These are phyloP conservation scores for Anagyrus pseudococci DNA, from an alignment of 2,888 invertebrate species.

Conservation along the genomic window DNA sequence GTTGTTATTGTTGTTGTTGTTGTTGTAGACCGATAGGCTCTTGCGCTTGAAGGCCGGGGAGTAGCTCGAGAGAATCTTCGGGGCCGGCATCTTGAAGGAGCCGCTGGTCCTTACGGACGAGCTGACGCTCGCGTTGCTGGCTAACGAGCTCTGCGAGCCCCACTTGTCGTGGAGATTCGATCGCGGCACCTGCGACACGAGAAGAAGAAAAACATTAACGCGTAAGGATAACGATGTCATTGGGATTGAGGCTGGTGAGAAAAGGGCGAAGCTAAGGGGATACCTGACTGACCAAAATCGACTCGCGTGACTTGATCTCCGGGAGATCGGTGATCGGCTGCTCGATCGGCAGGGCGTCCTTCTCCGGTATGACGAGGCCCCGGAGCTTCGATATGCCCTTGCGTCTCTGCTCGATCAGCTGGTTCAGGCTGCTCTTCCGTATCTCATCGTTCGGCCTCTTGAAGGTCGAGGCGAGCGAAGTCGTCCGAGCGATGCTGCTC, in stretches of 20 bases:
- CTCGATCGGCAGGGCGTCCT: conserved; percentile 63
- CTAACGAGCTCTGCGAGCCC: conserved; percentile 56
- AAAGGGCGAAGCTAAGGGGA: neutral
- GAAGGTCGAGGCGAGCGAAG: conserved; percentile 54
- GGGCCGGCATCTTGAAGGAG: conserved; percentile 57
- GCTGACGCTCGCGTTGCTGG: conserved; percentile 54
- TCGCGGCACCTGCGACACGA: conserved; percentile 40
- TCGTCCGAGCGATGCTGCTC: conserved; percentile 43
- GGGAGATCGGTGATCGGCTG: conserved; percentile 78
- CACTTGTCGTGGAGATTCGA: conserved; percentile 56
- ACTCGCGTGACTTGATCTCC: conserved; percentile 80
- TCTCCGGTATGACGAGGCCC: conserved; percentile 88
- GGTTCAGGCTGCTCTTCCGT: conserved; percentile 74
- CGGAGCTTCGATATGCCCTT: conserved; percentile 84
- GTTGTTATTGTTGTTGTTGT: conserved; percentile 41
- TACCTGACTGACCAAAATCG: conserved; percentile 53
- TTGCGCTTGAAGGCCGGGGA: conserved; percentile 83
- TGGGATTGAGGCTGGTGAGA: no score
- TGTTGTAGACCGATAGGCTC: conserved; percentile 71
- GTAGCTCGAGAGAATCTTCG: conserved; percentile 75
- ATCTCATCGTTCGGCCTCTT: conserved; percentile 49
- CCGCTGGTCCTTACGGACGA: conserved; percentile 45
- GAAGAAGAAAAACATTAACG: neutral
- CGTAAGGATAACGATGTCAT: neutral
- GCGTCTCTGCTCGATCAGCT: conserved; percentile 80